Conservation (phyloP, 2,113 vertebrate species). For the Clarias macrocephalus region DNA sequence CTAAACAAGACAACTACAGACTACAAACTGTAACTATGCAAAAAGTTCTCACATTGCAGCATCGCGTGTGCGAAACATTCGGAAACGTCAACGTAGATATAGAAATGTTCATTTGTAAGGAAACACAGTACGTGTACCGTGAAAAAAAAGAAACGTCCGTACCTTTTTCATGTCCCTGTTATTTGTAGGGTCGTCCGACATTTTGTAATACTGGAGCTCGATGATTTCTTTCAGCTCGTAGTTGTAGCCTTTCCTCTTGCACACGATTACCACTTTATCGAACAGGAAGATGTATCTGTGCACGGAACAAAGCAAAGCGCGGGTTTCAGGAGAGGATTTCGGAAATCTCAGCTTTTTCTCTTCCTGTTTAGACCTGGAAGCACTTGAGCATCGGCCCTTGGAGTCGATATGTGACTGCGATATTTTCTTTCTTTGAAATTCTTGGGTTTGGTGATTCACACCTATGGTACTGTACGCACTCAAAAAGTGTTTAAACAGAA, state of each 20-base stretch:
- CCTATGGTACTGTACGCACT: neutral
- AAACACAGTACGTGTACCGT: no score
- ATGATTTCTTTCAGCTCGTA: slow-evolving; percentile 97
- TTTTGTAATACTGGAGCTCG: slow-evolving; percentile 91
- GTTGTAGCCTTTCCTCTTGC: slow-evolving; percentile 92
- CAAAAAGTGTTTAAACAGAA: neutral
- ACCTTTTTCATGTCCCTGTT: slow-evolving; percentile 98
- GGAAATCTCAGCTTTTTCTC: neutral
- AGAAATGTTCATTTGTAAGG: neutral
- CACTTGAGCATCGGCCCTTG: neutral
- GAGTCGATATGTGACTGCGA: neutral
- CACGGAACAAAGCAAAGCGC: neutral
- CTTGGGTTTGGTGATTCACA: neutral
- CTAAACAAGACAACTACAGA: slow-evolving; percentile 33
- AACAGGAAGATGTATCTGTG: slow-evolving; percentile 96
- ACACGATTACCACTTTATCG: slow-evolving; percentile 97
- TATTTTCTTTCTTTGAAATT: neutral
- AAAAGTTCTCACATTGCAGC: neutral
- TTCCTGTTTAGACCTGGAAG: no score
- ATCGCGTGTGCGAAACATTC: neutral
- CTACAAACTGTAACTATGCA: neutral
- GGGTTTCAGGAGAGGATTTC: neutral
- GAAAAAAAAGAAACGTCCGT: neutral
- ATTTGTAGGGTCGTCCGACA: slow-evolving; percentile 94
- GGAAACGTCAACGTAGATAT: neutral